Percentiles rank a stretch among this genome's conserved stretches.
phyloP scores from a whole-genome alignment of 2,888 invertebrate genomes.

The Drosophila peninsularis region DNA sequence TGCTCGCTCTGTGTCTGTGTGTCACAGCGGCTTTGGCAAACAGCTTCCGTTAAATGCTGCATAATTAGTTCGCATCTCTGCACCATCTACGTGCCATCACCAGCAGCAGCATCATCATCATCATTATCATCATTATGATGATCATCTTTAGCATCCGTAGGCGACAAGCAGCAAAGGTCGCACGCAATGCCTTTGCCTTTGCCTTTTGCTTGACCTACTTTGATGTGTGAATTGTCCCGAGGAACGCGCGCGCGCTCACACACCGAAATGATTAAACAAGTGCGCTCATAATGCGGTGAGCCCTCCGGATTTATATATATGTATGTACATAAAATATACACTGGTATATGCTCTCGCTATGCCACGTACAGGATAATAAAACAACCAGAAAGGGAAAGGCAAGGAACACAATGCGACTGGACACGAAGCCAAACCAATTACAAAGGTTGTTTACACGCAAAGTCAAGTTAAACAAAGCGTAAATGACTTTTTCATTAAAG shows the following conservation, averaged over 20 bases:
- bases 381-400: conserved; percentile 1
- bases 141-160: conserved; percentile 41
- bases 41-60: conserved; percentile 78
- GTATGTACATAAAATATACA: conserved; percentile 14
- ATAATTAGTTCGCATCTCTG: conserved; percentile 74
- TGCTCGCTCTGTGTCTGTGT: conserved; percentile 23
- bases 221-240: conserved; percentile 76
- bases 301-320: conserved; percentile 51
- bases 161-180: conserved; percentile 75
- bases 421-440: conserved; percentile 72
- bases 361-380: conserved; percentile 24
- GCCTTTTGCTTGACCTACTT: conserved; percentile 74
- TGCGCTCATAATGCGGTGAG: conserved; percentile 58
- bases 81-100: conserved; percentile 37
- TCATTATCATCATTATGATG: conserved; percentile 13
- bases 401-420: conserved; percentile 48
- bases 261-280: conserved; percentile 54
- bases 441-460: conserved; percentile 72
- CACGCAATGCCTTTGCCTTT: conserved; percentile 65
- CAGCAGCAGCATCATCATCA: conserved; percentile 16
- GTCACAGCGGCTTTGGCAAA: conserved; percentile 66
- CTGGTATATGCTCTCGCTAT: conserved; percentile 20
- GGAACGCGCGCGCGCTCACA: conserved; percentile 32
- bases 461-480: conserved; percentile 37
- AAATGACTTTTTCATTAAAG: conserved; percentile 51